Conservation (phyloP, 2,888 invertebrate species). For the Andricus quercusramuli region DNA sequence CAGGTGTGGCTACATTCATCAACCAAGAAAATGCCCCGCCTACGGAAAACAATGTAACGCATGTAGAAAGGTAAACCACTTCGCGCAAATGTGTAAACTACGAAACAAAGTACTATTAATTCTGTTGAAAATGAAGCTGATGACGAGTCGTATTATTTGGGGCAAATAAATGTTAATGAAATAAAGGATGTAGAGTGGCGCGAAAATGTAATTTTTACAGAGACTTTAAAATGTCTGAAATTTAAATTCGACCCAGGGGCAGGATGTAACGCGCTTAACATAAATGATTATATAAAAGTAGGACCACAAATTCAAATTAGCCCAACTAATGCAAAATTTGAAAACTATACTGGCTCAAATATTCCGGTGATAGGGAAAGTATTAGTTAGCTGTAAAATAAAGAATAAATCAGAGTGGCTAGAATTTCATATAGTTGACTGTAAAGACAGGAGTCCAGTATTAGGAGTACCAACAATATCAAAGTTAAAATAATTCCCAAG, state of each 20-base stretch:
- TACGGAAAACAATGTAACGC: too few species aligned
- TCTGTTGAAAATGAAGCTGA: not conserved
- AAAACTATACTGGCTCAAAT: constrained; percentile 13
- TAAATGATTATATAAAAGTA: not conserved
- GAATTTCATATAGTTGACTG: too few species aligned
- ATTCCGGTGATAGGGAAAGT: constrained; percentile 13
- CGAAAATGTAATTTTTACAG: constrained; percentile 37
- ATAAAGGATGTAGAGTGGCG: constrained; percentile 26
- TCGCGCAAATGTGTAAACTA: constrained; percentile 9
- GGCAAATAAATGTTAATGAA: not conserved
- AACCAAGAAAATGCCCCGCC: too few species aligned
- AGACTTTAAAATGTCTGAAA: constrained; percentile 8
- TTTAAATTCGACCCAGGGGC: constrained; percentile 44
- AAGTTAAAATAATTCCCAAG: too few species aligned
- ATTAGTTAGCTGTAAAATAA: too few species aligned
- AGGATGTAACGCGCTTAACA: constrained; percentile 4
- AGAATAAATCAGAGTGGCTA: too few species aligned
- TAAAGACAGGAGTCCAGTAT: too few species aligned
- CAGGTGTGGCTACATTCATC: too few species aligned
- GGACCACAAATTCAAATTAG: not conserved
- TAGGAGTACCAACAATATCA: too few species aligned
- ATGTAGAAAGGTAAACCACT: too few species aligned
- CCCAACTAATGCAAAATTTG: not conserved
- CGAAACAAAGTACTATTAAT: not conserved
- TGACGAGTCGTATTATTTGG: not conserved